These are phyloP conservation scores for Melieria crassipennis DNA, from an alignment of 2,888 invertebrate species.

Conservation along the genomic window DNA sequence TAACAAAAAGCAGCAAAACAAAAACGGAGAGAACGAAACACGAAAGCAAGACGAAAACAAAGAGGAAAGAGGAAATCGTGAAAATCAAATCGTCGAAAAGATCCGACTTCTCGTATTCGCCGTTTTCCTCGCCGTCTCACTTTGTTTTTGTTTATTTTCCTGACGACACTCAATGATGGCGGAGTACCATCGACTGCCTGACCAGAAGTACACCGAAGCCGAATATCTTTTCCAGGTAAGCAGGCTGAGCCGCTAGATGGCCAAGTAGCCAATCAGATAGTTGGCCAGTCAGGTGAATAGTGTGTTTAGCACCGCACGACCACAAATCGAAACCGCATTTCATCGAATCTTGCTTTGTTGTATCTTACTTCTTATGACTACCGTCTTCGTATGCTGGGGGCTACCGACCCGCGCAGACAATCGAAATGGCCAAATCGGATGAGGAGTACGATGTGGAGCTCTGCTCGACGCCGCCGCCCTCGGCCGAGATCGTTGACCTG, in stretches of 20 bases:
- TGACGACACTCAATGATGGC: constrained; percentile 42
- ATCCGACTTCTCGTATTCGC: constrained; percentile 35
- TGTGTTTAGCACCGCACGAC: too few relatives aligned
- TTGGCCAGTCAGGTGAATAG: too few relatives aligned
- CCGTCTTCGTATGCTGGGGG: background rate
- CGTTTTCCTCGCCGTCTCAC: constrained; percentile 36
- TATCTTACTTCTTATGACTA: constrained; percentile 10
- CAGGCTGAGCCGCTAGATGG: background rate
- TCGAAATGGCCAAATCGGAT: constrained; percentile 50
- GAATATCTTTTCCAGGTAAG: constrained; percentile 48
- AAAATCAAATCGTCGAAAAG: constrained; percentile 37
- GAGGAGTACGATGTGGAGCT: constrained; percentile 45
- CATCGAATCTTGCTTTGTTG: constrained; percentile 24
- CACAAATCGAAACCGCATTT: too few relatives aligned
- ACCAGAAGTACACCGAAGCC: constrained; percentile 48
- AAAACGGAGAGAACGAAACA: constrained; percentile 32
- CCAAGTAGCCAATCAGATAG: background rate
- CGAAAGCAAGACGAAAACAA: constrained; percentile 40
- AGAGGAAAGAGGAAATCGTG: constrained; percentile 35
- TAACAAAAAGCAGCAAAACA: constrained; percentile 36
- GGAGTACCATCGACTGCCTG: constrained; percentile 45
- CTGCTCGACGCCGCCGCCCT: constrained; percentile 43
- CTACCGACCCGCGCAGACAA: constrained; percentile 41
- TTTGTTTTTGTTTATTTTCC: constrained; percentile 43
- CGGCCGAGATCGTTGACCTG: constrained; percentile 41